Evolutionary conservation across 2,797 vertebrate genomes (phyloP).

Genomic region (Protonibea diacanthus): DNA sequence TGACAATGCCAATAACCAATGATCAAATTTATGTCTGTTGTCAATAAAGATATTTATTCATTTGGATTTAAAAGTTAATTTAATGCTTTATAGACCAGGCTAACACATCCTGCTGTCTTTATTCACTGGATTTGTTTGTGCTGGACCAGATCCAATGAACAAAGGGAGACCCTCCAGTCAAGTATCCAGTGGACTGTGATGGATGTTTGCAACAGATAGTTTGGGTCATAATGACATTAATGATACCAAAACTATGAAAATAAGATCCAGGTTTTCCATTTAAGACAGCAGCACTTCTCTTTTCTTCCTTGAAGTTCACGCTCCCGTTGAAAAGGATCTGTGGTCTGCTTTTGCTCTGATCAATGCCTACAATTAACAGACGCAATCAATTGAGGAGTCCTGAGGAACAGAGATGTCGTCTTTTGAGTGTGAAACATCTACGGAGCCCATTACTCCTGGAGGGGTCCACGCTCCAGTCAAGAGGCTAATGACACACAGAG

Average conservation of each 20-base stretch:
- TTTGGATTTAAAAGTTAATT: not conserved
- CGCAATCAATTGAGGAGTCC: slow-evolving; percentile 63
- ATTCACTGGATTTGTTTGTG: not conserved
- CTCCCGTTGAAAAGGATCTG: slow-evolving; percentile 35
- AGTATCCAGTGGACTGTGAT: not conserved
- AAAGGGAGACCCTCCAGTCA: not conserved
- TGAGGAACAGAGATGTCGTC: slow-evolving; percentile 55
- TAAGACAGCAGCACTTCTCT: slow-evolving; percentile 25
- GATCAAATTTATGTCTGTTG: not conserved
- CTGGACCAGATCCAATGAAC: not conserved
- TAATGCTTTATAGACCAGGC: not conserved
- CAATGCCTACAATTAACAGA: slow-evolving; percentile 79
- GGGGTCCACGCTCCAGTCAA: slow-evolving; percentile 69
- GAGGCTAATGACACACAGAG: slow-evolving; percentile 73
- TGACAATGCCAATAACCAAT: not conserved
- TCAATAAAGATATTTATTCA: no score
- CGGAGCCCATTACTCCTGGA: slow-evolving; percentile 61
- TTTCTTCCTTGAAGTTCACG: slow-evolving; percentile 6
- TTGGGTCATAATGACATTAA: no score
- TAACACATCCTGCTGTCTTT: no score
- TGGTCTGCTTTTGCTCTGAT: slow-evolving; percentile 64
- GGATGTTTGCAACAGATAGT: no score
- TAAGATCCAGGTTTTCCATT: not conserved
- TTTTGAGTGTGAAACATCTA: slow-evolving; percentile 52
- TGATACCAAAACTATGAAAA: not conserved